A percentile compares a stretch with the other conserved stretches of the same genome.
Evolutionary conservation across 1,140 invertebrate genomes (phyloP).

Genomic region (Euwallacea similis): DNA sequence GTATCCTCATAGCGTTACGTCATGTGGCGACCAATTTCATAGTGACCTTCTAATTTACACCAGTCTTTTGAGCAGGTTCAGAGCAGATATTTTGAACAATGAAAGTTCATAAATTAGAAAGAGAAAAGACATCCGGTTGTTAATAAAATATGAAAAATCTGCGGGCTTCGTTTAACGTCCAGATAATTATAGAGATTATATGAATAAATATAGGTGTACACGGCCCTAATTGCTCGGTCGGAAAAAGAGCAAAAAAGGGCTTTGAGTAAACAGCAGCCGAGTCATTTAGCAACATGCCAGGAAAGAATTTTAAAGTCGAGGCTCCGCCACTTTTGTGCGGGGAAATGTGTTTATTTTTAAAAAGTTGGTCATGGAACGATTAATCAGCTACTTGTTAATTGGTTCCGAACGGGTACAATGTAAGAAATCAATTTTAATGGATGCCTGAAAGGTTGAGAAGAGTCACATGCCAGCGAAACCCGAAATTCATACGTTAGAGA

Average conservation of each 20-base stretch:
- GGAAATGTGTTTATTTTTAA: background rate
- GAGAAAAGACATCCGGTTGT: conserved; percentile 3
- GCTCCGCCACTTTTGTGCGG: background rate
- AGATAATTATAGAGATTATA: conserved; percentile 10
- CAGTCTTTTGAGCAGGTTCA: too few relatives aligned
- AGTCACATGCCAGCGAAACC: too few relatives aligned
- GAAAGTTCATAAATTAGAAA: conserved; percentile 10
- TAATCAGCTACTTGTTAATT: background rate
- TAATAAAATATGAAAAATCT: conserved; percentile 11
- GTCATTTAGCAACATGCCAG: conserved; percentile 15
- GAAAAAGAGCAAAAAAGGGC: background rate
- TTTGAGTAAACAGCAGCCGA: conserved; percentile 4
- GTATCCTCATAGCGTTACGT: conserved; percentile 21
- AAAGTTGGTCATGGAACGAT: background rate
- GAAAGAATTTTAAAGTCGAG: conserved; percentile 1
- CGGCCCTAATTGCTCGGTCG: conserved; percentile 8
- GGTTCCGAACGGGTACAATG: background rate
- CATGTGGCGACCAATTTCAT: too few relatives aligned
- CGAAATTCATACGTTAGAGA: too few relatives aligned
- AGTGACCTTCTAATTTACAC: too few relatives aligned
- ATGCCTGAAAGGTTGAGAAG: too few relatives aligned
- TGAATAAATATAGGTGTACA: conserved; percentile 16
- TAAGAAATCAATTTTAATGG: too few relatives aligned
- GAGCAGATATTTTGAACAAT: background rate
- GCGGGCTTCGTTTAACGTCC: background rate